Conservation (phyloP, 2,888 invertebrate genomes). For the Sabellastarte sp. region DNA sequence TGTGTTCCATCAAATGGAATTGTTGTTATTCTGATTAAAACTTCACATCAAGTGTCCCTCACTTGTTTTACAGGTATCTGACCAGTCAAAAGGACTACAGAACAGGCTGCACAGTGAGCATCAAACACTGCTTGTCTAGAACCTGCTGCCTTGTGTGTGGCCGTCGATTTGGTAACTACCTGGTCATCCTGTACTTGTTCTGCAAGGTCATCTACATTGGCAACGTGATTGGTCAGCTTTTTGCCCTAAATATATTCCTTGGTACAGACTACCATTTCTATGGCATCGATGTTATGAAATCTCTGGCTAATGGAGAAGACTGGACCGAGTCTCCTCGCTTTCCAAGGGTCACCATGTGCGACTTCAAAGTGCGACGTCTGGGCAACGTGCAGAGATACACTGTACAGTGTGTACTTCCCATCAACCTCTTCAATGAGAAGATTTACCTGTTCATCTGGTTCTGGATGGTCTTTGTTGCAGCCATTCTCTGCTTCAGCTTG, state of each 20-base stretch:
- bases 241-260: slow-evolving; percentile 30
- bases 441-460: slow-evolving; percentile 62
- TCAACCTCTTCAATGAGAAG: slow-evolving; percentile 38
- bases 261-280: slow-evolving; percentile 29
- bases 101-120: slow-evolving; percentile 52
- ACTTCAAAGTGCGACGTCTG: slow-evolving; percentile 45
- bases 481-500: slow-evolving; percentile 57
- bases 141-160: slow-evolving; percentile 56
- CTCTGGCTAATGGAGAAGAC: slow-evolving; percentile 55
- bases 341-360: slow-evolving; percentile 56
- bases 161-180: slow-evolving; percentile 60
- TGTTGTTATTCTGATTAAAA: no score
- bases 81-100: slow-evolving; percentile 28
- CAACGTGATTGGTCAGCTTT: slow-evolving; percentile 52
- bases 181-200: slow-evolving; percentile 61
- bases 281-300: slow-evolving; percentile 58
- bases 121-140: slow-evolving; percentile 54
- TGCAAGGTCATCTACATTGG: slow-evolving; percentile 56
- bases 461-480: slow-evolving; percentile 61
- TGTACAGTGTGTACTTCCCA: slow-evolving; percentile 57
- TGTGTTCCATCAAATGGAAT: no score
- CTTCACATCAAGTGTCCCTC: no score
- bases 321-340: slow-evolving; percentile 53
- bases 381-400: slow-evolving; percentile 59
- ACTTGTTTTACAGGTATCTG: slow-evolving; percentile 28